Percentiles rank a stretch among this genome's conserved stretches.
These are phyloP conservation scores for Laterallus jamaicensis DNA, from an alignment of 2,113 vertebrate species.

Conservation along the genomic window DNA sequence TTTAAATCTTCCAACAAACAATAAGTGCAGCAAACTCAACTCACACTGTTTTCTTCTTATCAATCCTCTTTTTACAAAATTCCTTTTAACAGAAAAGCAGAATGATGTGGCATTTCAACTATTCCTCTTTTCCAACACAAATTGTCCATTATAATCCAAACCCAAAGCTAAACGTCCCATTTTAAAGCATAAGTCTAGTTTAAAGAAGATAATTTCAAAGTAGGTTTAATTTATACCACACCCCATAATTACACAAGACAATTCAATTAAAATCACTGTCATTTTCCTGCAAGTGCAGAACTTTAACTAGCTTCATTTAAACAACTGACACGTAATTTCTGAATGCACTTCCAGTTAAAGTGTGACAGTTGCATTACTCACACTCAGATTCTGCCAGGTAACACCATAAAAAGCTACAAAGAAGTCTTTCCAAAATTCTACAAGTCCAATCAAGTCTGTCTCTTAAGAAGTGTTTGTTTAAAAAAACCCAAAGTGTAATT, in stretches of 20 bases:
- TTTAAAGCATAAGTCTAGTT: not conserved
- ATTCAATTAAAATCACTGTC: constrained; percentile 48
- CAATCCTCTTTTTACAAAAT: not conserved
- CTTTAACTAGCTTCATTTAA: constrained; percentile 34
- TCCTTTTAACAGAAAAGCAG: not conserved
- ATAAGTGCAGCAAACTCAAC: not conserved
- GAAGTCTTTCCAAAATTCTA: constrained; percentile 19
- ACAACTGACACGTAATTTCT: constrained; percentile 47
- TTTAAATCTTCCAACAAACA: not conserved
- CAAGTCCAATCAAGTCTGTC: not conserved
- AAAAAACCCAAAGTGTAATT: not conserved
- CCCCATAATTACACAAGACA: constrained; percentile 30
- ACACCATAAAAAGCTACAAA: not conserved
- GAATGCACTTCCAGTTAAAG: constrained; percentile 25
- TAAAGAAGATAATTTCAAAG: not conserved
- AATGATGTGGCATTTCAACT: not conserved
- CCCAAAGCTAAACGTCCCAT: not conserved
- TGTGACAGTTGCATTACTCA: constrained; percentile 40
- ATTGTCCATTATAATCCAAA: not conserved
- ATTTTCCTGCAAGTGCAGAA: constrained; percentile 48
- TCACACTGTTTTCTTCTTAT: not conserved
- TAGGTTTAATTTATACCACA: constrained; percentile 17
- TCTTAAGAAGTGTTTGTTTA: not conserved
- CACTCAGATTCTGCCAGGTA: constrained; percentile 10
- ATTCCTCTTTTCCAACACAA: not conserved